Evolutionary conservation across 2,113 vertebrate species (phyloP).

Genomic region (Haplotaxodon microlepis): DNA sequence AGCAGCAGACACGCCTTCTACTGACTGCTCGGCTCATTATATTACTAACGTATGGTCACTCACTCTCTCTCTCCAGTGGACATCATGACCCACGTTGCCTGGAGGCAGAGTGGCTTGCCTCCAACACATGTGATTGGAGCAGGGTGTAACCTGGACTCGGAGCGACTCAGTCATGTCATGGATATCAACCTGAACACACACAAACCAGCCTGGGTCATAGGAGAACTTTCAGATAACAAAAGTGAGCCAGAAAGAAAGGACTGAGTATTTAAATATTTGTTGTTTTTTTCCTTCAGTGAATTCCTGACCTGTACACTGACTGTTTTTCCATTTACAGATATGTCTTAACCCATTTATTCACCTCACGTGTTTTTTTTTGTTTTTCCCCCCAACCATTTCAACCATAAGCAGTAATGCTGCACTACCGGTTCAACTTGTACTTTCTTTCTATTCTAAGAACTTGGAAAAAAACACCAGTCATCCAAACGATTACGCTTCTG

Average conservation of each 20-base stretch:
- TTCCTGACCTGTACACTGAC: neutral
- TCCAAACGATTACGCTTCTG: neutral
- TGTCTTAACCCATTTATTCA: neutral
- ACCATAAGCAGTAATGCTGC: neutral
- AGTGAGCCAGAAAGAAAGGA: slow-evolving; percentile 62
- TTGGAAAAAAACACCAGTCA: neutral
- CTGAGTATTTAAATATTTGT: neutral
- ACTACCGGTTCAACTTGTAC: neutral
- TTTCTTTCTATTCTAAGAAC: neutral
- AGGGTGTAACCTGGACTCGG: slow-evolving; percentile 89
- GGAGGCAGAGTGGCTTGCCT: slow-evolving; percentile 87
- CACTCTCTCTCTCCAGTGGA: slow-evolving; percentile 74
- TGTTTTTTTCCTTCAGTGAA: fast-evolving
- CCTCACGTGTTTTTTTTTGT: neutral
- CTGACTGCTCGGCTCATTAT: neutral
- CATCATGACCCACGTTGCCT: slow-evolving; percentile 89
- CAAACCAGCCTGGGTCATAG: slow-evolving; percentile 84
- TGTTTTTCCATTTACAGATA: neutral
- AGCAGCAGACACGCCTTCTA: neutral
- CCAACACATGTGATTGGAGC: slow-evolving; percentile 82
- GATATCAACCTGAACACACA: slow-evolving; percentile 71
- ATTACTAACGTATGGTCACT: fast-evolving
- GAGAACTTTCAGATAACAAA: slow-evolving; percentile 90
- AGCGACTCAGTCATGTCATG: slow-evolving; percentile 80
- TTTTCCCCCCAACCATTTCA: neutral